Conservation (phyloP, 2,113 vertebrate species). For the Burhinus bistriatus region DNA sequence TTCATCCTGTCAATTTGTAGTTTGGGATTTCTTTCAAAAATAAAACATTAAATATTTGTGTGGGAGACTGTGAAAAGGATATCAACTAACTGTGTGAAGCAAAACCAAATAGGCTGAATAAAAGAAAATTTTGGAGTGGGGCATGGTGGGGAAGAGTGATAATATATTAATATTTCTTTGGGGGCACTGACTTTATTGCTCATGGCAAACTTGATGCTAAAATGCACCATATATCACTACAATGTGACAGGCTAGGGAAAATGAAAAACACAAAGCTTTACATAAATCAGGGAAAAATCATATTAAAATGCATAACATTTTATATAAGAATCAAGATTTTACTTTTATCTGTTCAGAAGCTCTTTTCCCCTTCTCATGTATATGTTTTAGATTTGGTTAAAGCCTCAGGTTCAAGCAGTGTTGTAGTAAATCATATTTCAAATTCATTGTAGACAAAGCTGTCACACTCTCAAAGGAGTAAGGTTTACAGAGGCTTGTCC, state of each 20-base stretch:
- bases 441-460: slow-evolving; percentile 45
- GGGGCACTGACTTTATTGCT: slow-evolving; percentile 66
- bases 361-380: slow-evolving; percentile 51
- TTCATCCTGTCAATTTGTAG: slow-evolving; percentile 22
- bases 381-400: slow-evolving; percentile 64
- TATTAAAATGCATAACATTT: slow-evolving; percentile 75
- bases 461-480: slow-evolving; percentile 11
- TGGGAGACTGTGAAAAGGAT: slow-evolving; percentile 30
- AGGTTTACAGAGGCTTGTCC: slow-evolving; percentile 22
- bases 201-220: slow-evolving; percentile 64
- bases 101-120: slow-evolving; percentile 65
- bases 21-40: slow-evolving; percentile 22
- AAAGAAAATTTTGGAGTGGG: slow-evolving; percentile 37
- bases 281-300: slow-evolving; percentile 73
- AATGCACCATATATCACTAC: slow-evolving; percentile 66
- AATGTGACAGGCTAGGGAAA: slow-evolving; percentile 70
- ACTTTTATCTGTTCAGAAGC: slow-evolving; percentile 63
- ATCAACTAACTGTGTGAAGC: slow-evolving; percentile 35
- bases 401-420: slow-evolving; percentile 36
- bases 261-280: slow-evolving; percentile 77
- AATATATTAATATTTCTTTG: slow-evolving; percentile 73
- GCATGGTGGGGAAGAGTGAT: slow-evolving; percentile 29
- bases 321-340: slow-evolving; percentile 71
- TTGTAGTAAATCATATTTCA: slow-evolving; percentile 63
- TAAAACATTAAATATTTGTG: slow-evolving; percentile 62